phyloP scores from a whole-genome alignment of 2,113 vertebrate species.

The Hippopotamus amphibius region DNA sequence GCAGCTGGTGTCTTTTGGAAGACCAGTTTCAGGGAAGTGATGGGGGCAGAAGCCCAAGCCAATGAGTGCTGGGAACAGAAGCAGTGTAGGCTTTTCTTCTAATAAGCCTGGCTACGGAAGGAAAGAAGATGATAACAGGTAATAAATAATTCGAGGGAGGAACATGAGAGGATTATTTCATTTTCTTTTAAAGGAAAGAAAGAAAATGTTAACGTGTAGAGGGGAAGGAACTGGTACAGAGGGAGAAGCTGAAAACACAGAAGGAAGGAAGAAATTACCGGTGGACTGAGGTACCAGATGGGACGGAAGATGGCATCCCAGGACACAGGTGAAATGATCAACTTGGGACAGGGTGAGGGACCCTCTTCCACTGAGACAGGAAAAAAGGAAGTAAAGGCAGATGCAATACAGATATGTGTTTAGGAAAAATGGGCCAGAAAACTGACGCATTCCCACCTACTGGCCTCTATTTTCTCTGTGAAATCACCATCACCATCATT shows the following conservation, averaged over 20 bases:
- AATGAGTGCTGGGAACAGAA: background rate
- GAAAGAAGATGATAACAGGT: background rate
- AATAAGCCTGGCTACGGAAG: background rate
- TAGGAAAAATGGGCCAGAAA: background rate
- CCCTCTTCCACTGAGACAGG: background rate
- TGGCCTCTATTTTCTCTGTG: background rate
- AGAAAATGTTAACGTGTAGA: background rate
- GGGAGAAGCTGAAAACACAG: background rate
- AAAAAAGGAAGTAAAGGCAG: background rate
- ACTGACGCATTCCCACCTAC: accelerated
- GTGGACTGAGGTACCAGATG: background rate
- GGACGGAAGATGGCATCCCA: background rate
- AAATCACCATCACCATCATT: background rate
- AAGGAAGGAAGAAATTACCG: background rate
- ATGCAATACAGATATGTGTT: background rate
- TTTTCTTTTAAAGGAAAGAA: constrained; percentile 32
- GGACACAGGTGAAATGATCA: background rate
- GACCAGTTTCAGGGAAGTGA: background rate
- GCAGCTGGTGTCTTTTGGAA: background rate
- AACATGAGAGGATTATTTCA: background rate
- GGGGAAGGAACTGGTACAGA: background rate
- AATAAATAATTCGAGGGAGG: background rate
- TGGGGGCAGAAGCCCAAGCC: too few species aligned
- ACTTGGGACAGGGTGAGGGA: background rate
- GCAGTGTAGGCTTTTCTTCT: background rate